Conservation (phyloP, 2,888 invertebrate genomes). For the Leucophora obtusa region DNA sequence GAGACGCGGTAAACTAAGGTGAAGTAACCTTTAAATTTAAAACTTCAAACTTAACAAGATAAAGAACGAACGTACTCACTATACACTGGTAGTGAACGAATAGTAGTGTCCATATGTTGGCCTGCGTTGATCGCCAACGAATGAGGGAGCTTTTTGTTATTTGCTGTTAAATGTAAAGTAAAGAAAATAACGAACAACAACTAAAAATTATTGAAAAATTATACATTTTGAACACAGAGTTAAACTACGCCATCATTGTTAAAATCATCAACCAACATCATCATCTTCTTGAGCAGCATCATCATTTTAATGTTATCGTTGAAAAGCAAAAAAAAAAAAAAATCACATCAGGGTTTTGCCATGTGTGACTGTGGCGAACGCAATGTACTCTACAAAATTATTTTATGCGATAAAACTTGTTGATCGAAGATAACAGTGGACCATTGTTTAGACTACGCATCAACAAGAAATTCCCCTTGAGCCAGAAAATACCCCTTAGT, state of each 20-base stretch:
- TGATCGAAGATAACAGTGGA: too few species aligned
- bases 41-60: conserved; percentile 64
- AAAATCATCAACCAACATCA: conserved; percentile 54
- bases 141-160: conserved; percentile 70
- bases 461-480: too few species aligned
- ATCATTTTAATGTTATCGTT: conserved; percentile 56
- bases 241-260: conserved; percentile 58
- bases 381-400: neutral
- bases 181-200: conserved; percentile 33
- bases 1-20: conserved; percentile 63
- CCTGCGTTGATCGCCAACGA: conserved; percentile 71
- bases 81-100: conserved; percentile 5
- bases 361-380: conserved; percentile 12
- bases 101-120: neutral
- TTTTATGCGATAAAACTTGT: too few species aligned
- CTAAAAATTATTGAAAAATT: conserved; percentile 52
- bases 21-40: conserved; percentile 65
- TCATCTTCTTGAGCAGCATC: conserved; percentile 64
- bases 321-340: conserved; percentile 10
- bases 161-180: conserved; percentile 66
- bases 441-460: too few species aligned
- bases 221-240: conserved; percentile 53
- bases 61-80: conserved; percentile 53
- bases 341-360: neutral
- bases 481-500: too few species aligned